phyloP scores from a whole-genome alignment of 2,888 invertebrate species.

The Synanthedon myopaeformis region DNA sequence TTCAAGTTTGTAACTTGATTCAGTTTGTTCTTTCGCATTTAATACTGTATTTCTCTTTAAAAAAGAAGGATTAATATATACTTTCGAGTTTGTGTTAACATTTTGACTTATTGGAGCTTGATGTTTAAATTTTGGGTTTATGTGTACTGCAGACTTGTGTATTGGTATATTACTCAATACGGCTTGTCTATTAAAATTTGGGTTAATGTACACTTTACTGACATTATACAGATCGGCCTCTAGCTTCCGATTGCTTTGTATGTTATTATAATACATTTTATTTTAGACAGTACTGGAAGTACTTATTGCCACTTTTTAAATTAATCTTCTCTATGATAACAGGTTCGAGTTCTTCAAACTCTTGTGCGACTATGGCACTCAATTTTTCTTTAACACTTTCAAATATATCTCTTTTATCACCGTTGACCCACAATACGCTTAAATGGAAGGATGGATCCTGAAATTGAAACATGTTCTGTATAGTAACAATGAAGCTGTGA shows the following conservation, averaged over 20 bases:
- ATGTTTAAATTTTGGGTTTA: constrained; percentile 38
- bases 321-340: constrained; percentile 66
- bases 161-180: constrained; percentile 4
- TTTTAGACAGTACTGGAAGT: constrained; percentile 69
- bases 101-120: constrained; percentile 5
- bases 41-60: constrained; percentile 13
- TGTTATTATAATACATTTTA: constrained; percentile 18
- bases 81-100: constrained; percentile 22
- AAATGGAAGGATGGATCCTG: constrained; percentile 88
- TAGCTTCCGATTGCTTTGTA: not conserved
- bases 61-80: constrained; percentile 65
- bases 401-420: constrained; percentile 71
- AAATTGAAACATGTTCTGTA: constrained; percentile 26
- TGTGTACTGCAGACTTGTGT: constrained; percentile 22
- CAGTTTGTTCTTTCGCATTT: not conserved
- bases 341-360: constrained; percentile 39
- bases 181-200: constrained; percentile 40
- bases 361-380: constrained; percentile 44
- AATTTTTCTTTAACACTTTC: constrained; percentile 56
- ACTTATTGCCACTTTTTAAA: constrained; percentile 83
- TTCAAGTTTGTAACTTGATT: not conserved
- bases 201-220: constrained; percentile 51
- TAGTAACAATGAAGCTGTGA: not conserved
- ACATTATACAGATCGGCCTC: not conserved
- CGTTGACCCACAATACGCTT: constrained; percentile 84